Percentiles rank a stretch among this genome's conserved stretches.
Conservation (phyloP, 1,140 invertebrate species). For the Cydia amplana region DNA sequence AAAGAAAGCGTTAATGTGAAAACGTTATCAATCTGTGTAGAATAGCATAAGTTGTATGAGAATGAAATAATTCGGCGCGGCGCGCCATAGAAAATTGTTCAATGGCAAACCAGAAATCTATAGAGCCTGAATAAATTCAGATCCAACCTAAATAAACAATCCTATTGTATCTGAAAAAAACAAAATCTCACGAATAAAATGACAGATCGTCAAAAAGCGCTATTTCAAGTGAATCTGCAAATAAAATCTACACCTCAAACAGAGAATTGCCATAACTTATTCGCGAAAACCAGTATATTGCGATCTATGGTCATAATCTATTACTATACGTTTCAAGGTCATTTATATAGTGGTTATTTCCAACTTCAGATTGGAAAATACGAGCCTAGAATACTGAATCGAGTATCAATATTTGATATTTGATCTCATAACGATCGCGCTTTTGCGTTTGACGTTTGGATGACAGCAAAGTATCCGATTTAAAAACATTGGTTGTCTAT, state of each 20-base stretch:
- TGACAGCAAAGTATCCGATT: slow-evolving; percentile 35
- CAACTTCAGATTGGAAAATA: slow-evolving; percentile 41
- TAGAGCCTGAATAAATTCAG: too few species aligned
- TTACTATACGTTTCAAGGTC: background rate
- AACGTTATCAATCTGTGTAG: too few species aligned
- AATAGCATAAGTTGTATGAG: too few species aligned
- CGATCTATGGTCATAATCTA: slow-evolving; percentile 35
- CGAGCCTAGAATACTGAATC: slow-evolving; percentile 39
- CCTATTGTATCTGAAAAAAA: slow-evolving; percentile 35
- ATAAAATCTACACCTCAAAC: slow-evolving; percentile 72
- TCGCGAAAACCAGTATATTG: background rate
- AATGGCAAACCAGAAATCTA: too few species aligned
- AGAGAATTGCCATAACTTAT: slow-evolving; percentile 44
- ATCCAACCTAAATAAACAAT: background rate
- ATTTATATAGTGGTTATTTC: background rate
- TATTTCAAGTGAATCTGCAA: slow-evolving; percentile 58
- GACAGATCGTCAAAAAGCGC: slow-evolving; percentile 56
- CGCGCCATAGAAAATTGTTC: too few species aligned
- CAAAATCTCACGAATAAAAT: slow-evolving; percentile 53
- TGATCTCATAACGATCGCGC: slow-evolving; percentile 65
- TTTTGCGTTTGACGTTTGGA: slow-evolving; percentile 41
- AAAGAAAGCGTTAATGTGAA: too few species aligned
- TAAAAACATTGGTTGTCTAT: slow-evolving; percentile 3
- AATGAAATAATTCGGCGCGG: too few species aligned
- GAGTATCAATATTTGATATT: slow-evolving; percentile 78